phyloP scores from a whole-genome alignment of 2,113 vertebrate genomes.

The Polypterus senegalus region DNA sequence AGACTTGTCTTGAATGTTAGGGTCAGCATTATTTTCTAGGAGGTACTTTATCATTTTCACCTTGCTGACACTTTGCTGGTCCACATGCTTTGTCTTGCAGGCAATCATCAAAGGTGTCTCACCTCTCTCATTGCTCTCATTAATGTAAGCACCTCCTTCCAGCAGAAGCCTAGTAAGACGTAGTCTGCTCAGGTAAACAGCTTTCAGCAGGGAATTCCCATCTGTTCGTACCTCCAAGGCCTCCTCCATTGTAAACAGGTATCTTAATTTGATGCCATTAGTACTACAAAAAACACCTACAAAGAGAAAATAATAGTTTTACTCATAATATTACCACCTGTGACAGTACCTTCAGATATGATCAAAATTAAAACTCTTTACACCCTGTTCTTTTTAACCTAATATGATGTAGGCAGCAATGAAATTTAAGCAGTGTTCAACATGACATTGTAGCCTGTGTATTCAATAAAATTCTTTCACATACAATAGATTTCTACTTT shows the following conservation, averaged over 20 bases:
- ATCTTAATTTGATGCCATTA: too few relatives aligned
- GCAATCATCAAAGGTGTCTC: slow-evolving; percentile 84
- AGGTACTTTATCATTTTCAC: slow-evolving; percentile 80
- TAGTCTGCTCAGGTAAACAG: slow-evolving; percentile 69
- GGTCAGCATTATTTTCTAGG: slow-evolving; percentile 75
- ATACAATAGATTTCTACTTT: too few relatives aligned
- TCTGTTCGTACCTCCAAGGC: slow-evolving; percentile 50
- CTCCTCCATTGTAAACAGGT: slow-evolving; percentile 40
- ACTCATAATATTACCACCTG: too few relatives aligned
- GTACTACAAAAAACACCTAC: too few relatives aligned
- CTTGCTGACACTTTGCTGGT: slow-evolving; percentile 71
- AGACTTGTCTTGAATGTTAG: slow-evolving; percentile 83
- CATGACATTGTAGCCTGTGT: too few relatives aligned
- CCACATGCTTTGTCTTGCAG: slow-evolving; percentile 61
- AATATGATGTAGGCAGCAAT: too few relatives aligned
- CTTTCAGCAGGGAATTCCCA: slow-evolving; percentile 74
- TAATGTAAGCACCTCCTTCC: slow-evolving; percentile 80
- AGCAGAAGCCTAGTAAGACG: slow-evolving; percentile 74
- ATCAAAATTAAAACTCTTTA: too few relatives aligned
- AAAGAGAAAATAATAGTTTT: too few relatives aligned
- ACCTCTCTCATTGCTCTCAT: slow-evolving; percentile 80
- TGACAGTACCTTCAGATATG: too few relatives aligned
- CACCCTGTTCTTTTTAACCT: too few relatives aligned
- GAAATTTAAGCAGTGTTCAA: too few relatives aligned
- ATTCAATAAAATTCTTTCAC: too few relatives aligned